Evolutionary conservation across 1,140 invertebrate species (phyloP).

Genomic region (Zaprionus tsacasi): DNA sequence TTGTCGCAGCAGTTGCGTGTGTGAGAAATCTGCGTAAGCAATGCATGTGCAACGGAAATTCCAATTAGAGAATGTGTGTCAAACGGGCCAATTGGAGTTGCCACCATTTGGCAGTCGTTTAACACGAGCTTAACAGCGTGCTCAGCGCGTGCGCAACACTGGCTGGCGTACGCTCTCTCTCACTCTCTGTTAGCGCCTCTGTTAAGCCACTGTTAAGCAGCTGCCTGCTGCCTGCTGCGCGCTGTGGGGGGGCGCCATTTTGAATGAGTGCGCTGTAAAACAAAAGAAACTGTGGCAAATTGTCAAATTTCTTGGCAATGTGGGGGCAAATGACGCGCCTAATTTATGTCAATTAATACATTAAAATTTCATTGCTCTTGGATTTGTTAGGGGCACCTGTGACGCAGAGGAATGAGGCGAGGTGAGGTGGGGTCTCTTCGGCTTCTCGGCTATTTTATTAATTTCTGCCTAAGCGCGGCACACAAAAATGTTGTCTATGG

Average conservation of each 20-base stretch:
- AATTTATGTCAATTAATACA: constrained; percentile 78
- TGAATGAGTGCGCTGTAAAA: constrained; percentile 56
- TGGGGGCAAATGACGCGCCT: constrained; percentile 35
- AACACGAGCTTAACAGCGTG: constrained; percentile 28
- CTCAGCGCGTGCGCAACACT: constrained; percentile 36
- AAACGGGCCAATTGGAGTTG: constrained; percentile 68
- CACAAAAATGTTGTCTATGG: constrained; percentile 64
- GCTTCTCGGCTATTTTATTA: constrained; percentile 24
- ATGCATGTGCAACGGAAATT: constrained; percentile 53
- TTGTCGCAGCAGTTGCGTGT: constrained; percentile 4
- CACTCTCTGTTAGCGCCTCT: constrained; percentile 29
- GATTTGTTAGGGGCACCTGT: constrained; percentile 2
- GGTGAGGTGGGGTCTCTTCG: not conserved
- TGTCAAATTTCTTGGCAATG: constrained; percentile 64
- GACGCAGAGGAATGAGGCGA: not conserved
- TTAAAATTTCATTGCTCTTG: constrained; percentile 70
- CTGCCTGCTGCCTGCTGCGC: constrained; percentile 12
- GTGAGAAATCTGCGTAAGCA: constrained; percentile 28
- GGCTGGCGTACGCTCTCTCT: constrained; percentile 7
- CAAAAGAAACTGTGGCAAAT: constrained; percentile 48
- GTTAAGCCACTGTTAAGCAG: constrained; percentile 21
- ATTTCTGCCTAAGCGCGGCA: constrained; percentile 38
- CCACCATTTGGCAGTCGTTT: constrained; percentile 7
- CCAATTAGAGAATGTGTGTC: constrained; percentile 79
- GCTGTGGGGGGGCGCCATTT: constrained; percentile 28